phyloP scores from a whole-genome alignment of 2,888 invertebrate species.

The Dione juno region DNA sequence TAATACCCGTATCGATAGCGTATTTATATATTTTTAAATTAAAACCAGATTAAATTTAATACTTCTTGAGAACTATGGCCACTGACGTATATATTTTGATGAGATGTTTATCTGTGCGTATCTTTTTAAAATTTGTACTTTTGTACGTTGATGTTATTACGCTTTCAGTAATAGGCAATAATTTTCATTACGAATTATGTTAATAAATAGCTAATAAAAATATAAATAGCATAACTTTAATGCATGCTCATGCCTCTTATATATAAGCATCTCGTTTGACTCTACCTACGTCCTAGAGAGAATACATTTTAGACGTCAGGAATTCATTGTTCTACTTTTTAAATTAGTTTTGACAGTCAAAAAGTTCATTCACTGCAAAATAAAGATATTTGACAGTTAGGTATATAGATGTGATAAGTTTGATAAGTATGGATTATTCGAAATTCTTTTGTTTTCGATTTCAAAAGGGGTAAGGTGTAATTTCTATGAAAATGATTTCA shows the following conservation, averaged over 20 bases:
- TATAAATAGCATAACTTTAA: too few species aligned
- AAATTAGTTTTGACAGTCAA: too few species aligned
- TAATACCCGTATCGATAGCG: slow-evolving; percentile 9
- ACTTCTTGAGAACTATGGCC: slow-evolving; percentile 1
- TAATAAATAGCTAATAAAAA: too few species aligned
- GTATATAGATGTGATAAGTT: too few species aligned
- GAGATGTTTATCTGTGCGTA: not conserved
- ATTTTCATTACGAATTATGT: too few species aligned
- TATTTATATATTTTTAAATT: not conserved
- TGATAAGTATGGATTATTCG: too few species aligned
- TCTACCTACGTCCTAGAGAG: not conserved
- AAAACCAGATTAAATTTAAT: slow-evolving; percentile 13
- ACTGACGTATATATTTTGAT: slow-evolving; percentile 4
- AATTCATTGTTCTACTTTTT: too few species aligned
- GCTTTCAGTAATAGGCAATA: not conserved
- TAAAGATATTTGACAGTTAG: too few species aligned
- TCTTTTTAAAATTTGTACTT: not conserved
- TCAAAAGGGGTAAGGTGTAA: too few species aligned
- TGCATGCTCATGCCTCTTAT: not conserved
- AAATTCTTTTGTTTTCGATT: too few species aligned
- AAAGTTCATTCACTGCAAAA: too few species aligned
- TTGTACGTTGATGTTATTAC: not conserved
- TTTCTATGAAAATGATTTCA: too few species aligned
- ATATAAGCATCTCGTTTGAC: not conserved
- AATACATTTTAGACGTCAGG: not conserved